Evolutionary conservation across 2,113 vertebrate species (phyloP).

Genomic region (Hippocampus comes): DNA sequence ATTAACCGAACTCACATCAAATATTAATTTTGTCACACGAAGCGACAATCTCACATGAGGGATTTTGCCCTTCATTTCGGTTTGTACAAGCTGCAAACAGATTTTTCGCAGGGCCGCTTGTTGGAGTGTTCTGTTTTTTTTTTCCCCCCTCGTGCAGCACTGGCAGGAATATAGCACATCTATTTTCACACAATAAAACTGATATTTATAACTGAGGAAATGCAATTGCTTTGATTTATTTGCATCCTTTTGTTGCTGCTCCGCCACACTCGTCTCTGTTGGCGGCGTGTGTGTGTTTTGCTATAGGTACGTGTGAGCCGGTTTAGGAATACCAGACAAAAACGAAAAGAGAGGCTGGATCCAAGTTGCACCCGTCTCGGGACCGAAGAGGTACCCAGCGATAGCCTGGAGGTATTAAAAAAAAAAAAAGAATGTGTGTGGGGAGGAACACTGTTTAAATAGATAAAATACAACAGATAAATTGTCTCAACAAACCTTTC

Average conservation of each 20-base stretch:
- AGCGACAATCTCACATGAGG: conserved; percentile 11
- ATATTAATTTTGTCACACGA: conserved; percentile 24
- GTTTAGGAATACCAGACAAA: conserved; percentile 65
- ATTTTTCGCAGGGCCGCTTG: conserved; percentile 4
- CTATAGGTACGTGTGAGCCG: conserved; percentile 19
- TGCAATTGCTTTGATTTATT: conserved; percentile 35
- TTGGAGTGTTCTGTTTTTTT: conserved; percentile 24
- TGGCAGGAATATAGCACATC: conserved; percentile 10
- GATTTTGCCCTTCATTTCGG: conserved; percentile 19
- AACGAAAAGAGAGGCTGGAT: conserved; percentile 79
- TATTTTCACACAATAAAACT: conserved; percentile 56
- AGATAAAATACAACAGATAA: not conserved
- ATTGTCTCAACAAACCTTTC: conserved; percentile 72
- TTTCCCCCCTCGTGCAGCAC: conserved; percentile 28
- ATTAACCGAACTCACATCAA: conserved; percentile 29
- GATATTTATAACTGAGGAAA: conserved; percentile 54
- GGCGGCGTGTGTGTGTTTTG: conserved; percentile 1
- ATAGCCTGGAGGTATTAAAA: conserved; percentile 74
- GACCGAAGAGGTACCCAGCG: conserved; percentile 76
- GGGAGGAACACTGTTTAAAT: conserved; percentile 15
- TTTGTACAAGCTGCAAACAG: conserved; percentile 5
- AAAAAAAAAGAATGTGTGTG: not conserved
- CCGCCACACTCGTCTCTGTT: conserved; percentile 28
- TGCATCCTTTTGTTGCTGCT: conserved; percentile 39
- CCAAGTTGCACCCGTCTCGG: conserved; percentile 68